Evolutionary conservation across 2,113 vertebrate genomes (phyloP).

Genomic region (Podocnemis expansa): DNA sequence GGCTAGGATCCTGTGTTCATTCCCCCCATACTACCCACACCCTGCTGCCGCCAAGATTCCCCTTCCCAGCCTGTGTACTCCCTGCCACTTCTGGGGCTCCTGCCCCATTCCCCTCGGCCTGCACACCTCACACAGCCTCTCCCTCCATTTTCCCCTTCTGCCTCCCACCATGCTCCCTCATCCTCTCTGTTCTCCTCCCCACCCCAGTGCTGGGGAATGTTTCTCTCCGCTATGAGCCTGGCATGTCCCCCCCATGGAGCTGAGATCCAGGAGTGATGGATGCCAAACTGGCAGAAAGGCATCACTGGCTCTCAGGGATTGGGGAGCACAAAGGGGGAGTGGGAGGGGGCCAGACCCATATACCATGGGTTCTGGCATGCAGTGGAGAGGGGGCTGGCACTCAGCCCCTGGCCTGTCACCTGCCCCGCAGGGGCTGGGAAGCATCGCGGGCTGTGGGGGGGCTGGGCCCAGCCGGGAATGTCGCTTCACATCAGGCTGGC

Average conservation of each 20-base stretch:
- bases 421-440: background rate
- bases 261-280: background rate
- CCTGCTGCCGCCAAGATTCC: background rate
- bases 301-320: background rate
- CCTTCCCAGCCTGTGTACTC: background rate
- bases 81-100: background rate
- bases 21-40: background rate
- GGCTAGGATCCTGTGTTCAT: too few relatives aligned
- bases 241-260: too few relatives aligned
- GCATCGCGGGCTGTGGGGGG: background rate
- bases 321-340: background rate
- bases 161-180: background rate
- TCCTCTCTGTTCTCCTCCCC: background rate
- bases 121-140: background rate
- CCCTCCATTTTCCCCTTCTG: background rate
- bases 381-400: background rate
- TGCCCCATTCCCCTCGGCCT: too few relatives aligned
- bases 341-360: background rate
- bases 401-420: background rate
- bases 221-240: too few relatives aligned
- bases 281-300: background rate
- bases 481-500: conserved; percentile 7
- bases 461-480: background rate
- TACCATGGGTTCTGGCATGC: background rate
- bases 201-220: background rate